phyloP scores from a whole-genome alignment of 2,797 vertebrate genomes.

The Epinephelus malabaricus region DNA sequence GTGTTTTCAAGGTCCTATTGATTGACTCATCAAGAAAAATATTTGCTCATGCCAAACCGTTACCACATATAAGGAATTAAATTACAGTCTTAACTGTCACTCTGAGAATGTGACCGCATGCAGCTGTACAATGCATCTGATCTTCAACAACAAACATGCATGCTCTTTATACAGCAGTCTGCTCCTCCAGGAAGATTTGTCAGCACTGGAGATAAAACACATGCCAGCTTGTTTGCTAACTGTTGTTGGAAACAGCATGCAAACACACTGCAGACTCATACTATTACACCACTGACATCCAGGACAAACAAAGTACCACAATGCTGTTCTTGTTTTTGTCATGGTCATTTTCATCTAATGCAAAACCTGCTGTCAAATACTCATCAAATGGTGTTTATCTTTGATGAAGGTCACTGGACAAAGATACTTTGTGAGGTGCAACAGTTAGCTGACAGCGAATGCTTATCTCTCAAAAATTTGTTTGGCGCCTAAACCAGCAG shows the following conservation, averaged over 20 bases:
- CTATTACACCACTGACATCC: background rate
- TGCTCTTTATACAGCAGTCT: background rate
- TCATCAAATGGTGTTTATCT: conserved; percentile 31
- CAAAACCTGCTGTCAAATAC: conserved; percentile 38
- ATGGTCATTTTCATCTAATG: conserved; percentile 27
- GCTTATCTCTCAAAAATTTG: background rate
- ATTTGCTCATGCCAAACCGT: background rate
- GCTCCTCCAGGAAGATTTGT: background rate
- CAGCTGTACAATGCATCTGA: background rate
- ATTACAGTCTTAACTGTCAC: background rate
- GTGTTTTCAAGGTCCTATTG: background rate
- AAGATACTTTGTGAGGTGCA: background rate
- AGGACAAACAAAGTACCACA: background rate
- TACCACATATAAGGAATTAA: background rate
- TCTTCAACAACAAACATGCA: background rate
- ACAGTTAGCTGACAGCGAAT: background rate
- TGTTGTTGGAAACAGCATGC: conserved; percentile 16
- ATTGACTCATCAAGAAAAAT: background rate
- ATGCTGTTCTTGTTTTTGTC: background rate
- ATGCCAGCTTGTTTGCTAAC: background rate
- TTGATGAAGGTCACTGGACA: background rate
- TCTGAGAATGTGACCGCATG: background rate
- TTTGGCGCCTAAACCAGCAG: background rate
- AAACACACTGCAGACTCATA: background rate
- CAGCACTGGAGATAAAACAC: conserved; percentile 5